Evolutionary conservation across 2,113 vertebrate genomes (phyloP), one percentile per base, ranked within the genome.

Genomic region (Machaerirhynchus nigripectus): DNA sequence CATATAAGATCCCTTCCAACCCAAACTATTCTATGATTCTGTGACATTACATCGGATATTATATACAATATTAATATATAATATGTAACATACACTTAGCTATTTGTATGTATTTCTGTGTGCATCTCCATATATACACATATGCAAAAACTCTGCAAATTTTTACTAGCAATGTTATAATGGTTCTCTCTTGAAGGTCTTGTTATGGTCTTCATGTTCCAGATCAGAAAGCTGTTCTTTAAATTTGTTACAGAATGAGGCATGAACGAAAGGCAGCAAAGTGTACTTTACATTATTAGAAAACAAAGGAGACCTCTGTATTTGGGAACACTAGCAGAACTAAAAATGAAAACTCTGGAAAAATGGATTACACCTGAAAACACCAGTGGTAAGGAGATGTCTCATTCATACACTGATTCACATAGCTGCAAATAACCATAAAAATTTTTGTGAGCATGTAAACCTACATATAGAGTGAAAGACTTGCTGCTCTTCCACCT

Each of bases 401-500:
- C 61, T 57, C 65, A 70, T 59, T 86, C 46, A 73, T 44, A 28
- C 7, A 46, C 5, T 79, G 67, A 73, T 93, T 90, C 86, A 84
- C 31, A 69, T 27, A 84, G 31, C 44, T 97, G 40, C 37, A 84
- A 95, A 91, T 59, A 87, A 63, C 5, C 1, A 1, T 27, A 86
- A 33, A 7, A 77, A 68, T 73, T n/a, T n/a, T n/a, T 90, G 65
- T 33, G 40, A 77, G 26, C 40, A 71, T 0, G 2, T 20, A 73
- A 81, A 79, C 16, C 24, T 80, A 35, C 2, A 11, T 40, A 57
- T 3, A 91, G 68, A 74, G 22, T 49, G 30, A 85, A 77, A 71
- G 42, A 20, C 30, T 81, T 78, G 19, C 27, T 94, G 23, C 26
- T 94, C 94, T 89, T 92, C 83, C 39, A 79, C 30, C 50, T 95